These are phyloP conservation scores for Druceiella hillmani DNA, from an alignment of 2,888 invertebrate species.

Conservation along the genomic window DNA sequence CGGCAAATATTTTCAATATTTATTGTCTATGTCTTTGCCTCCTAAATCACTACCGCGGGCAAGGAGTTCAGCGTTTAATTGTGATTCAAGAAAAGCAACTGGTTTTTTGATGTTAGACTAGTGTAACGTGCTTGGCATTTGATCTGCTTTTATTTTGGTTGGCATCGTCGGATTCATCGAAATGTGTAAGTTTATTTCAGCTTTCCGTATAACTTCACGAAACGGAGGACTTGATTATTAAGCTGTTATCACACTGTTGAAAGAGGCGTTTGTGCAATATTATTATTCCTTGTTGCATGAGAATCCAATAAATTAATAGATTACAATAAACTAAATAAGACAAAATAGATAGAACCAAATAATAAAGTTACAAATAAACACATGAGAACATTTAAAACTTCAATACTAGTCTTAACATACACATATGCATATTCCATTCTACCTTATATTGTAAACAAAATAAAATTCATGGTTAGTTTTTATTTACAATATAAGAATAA, in stretches of 20 bases:
- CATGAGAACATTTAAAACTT: too few species aligned
- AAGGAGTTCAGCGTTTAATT: conserved; percentile 5
- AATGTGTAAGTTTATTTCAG: conserved; percentile 1
- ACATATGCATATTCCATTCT: too few species aligned
- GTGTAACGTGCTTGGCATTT: conserved; percentile 2
- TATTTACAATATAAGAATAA: too few species aligned
- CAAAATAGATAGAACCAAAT: too few species aligned
- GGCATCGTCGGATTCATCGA: conserved; percentile 5
- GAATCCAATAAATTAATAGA: too few species aligned
- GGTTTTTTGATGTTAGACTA: conserved; percentile 5
- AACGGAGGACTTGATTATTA: conserved; percentile 4
- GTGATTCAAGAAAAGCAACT: conserved; percentile 5
- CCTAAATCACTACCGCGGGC: conserved; percentile 5
- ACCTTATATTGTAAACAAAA: too few species aligned
- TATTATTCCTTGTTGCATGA: too few species aligned
- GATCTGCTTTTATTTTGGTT: conserved; percentile 4
- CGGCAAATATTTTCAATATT: too few species aligned
- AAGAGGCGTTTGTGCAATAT: conserved; percentile 4
- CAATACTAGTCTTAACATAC: too few species aligned
- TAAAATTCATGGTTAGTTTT: too few species aligned
- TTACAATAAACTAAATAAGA: too few species aligned
- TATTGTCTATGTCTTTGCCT: conserved; percentile 4
- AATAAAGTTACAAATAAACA: too few species aligned
- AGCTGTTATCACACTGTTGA: conserved; percentile 2
- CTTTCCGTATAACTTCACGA: conserved; percentile 1